phyloP scores from a whole-genome alignment of 2,888 invertebrate species.

The Spodoptera littoralis region DNA sequence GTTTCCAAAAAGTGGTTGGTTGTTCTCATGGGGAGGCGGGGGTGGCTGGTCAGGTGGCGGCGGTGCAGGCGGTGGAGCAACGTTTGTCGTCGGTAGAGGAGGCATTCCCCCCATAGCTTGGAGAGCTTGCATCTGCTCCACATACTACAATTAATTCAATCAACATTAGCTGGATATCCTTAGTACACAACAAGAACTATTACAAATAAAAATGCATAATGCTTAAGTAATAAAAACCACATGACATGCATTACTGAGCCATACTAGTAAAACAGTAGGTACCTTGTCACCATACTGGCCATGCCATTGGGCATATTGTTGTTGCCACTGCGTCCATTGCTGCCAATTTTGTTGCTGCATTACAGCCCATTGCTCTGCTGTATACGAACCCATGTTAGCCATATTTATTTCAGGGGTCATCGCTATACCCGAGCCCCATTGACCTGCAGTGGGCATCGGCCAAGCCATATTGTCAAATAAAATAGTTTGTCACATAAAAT shows the following conservation, averaged over 20 bases:
- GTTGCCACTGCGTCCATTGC: conserved; percentile 94
- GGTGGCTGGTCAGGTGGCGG: conserved; percentile 72
- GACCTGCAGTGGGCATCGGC: conserved; percentile 74
- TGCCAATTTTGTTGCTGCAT: conserved; percentile 92
- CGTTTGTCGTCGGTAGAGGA: conserved; percentile 68
- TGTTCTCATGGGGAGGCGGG: conserved; percentile 79
- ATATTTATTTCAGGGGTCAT: conserved; percentile 42
- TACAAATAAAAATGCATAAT: too few relatives aligned
- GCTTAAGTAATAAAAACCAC: too few relatives aligned
- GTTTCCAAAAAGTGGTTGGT: conserved; percentile 76
- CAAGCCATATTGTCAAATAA: conserved; percentile 76
- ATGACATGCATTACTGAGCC: too few relatives aligned
- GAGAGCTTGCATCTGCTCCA: conserved; percentile 80
- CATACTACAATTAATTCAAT: conserved; percentile 68
- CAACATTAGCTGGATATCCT: too few relatives aligned
- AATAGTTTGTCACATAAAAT: conserved; percentile 1
- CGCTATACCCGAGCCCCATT: conserved; percentile 74
- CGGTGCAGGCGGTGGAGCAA: conserved; percentile 67
- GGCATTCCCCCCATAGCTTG: conserved; percentile 71
- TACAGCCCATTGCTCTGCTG: conserved; percentile 91
- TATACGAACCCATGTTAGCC: conserved; percentile 82
- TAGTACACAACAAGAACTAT: too few relatives aligned
- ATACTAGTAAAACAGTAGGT: conserved; percentile 10
- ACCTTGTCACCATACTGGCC: conserved; percentile 93
- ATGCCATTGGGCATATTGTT: conserved; percentile 93